Base-by-base conservation (phyloP, 2,888 invertebrate species). In the Caenorhabditis angaria region DNA sequence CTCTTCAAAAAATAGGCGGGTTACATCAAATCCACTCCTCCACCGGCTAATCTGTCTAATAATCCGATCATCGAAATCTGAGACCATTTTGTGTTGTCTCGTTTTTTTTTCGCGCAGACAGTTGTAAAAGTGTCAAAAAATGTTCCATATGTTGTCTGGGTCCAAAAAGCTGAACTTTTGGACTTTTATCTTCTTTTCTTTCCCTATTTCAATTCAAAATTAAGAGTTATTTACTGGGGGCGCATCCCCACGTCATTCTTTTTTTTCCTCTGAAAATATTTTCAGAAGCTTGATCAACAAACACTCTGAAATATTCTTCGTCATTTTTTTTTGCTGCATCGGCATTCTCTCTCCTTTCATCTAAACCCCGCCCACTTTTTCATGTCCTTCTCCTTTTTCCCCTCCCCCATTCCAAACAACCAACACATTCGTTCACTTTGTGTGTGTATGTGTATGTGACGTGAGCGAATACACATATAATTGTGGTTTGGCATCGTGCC, bases 401-500 rank as follows among this genome's bases (percentile, higher is more conserved):
- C n/a, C 24, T 18, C 28, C 24, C 54, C 54, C 24, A 6, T 12
- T 41, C 18, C 41, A 6, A 41, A 41, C 6, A 6, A 41, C 6
- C 41, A 41, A 41, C 41, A 41, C 41, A 41, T 41, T 41, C 70
- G 70, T 70, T 70, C 65, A 70, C 70, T 70, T 41, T 64, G 65
- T 64, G 70, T 70, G 70, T 70, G 32, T 32, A 32, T 41, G 41
- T 41, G 41, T 41, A 18, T 41, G 41, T 41, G 41, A 41, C 41
- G 41, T 41, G 41, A 41, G 41, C 41, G 41, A 18, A 41, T 41
- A 41, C 41, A 41, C n/a, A n/a, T 65, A 70, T 70, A 70, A 70
- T 70, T 70, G 70, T 64, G 70, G 70, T 65, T 70, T 70, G 70
- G 70, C 70, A 70, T 65, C 65, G 70, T 70, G 70, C 70, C 70